phyloP scores from a whole-genome alignment of 2,888 invertebrate species.

The Miltochrista miniata region DNA sequence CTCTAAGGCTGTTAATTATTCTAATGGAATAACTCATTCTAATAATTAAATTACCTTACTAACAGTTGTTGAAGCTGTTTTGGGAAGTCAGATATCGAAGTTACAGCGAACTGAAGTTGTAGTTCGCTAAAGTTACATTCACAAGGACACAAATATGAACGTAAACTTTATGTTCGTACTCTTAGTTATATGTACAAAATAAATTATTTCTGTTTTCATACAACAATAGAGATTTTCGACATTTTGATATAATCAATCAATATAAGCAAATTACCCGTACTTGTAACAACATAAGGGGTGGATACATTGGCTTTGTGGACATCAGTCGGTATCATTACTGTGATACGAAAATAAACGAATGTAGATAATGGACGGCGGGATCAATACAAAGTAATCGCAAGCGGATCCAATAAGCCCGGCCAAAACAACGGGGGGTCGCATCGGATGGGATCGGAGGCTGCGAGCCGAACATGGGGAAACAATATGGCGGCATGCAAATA shows the following conservation, averaged over 20 bases:
- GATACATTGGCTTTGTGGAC: conserved; percentile 62
- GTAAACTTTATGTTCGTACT: conserved; percentile 25
- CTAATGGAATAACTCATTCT: conserved; percentile 61
- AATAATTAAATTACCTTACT: conserved; percentile 61
- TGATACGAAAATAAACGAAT: conserved; percentile 80
- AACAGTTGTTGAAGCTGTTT: conserved; percentile 51
- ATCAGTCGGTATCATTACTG: conserved; percentile 73
- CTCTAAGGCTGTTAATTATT: conserved; percentile 58
- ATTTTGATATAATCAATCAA: conserved; percentile 23
- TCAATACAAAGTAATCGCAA: conserved; percentile 83
- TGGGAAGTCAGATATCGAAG: conserved; percentile 36
- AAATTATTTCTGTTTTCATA: conserved; percentile 21
- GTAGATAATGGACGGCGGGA: conserved; percentile 81
- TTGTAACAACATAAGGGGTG: conserved; percentile 48
- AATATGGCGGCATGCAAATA: conserved; percentile 84
- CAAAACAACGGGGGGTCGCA: conserved; percentile 79
- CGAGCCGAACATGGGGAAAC: conserved; percentile 77
- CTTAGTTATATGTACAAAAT: conserved; percentile 10
- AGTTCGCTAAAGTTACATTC: conserved; percentile 27
- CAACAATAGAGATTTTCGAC: conserved; percentile 23
- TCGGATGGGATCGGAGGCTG: conserved; percentile 64
- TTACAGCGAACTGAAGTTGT: conserved; percentile 21
- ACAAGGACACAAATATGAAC: conserved; percentile 23
- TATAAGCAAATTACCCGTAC: conserved; percentile 37
- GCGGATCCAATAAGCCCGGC: conserved; percentile 81